phyloP scores from a whole-genome alignment of 2,113 vertebrate genomes.

The Anser brachyrhynchus region DNA sequence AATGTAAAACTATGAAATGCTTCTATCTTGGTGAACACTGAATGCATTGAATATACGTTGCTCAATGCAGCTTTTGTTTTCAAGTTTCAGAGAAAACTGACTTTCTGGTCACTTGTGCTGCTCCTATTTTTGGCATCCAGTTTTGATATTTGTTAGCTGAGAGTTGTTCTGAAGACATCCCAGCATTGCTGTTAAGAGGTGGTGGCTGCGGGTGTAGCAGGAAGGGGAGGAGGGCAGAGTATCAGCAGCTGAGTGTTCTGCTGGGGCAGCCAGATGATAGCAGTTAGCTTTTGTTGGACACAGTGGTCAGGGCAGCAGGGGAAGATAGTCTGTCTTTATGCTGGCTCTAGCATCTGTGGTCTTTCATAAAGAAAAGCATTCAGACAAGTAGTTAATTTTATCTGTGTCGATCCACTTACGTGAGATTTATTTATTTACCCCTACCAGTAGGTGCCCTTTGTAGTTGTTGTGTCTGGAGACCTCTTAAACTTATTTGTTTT shows the following conservation, averaged over 20 bases:
- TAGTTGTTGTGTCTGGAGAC: background rate
- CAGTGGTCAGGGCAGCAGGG: background rate
- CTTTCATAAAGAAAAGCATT: background rate
- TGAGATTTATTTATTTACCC: background rate
- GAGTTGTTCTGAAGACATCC: background rate
- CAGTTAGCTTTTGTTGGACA: background rate
- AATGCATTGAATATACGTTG: background rate
- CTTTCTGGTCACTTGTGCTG: background rate
- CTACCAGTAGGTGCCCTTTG: background rate
- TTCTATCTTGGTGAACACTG: background rate
- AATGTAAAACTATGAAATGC: background rate
- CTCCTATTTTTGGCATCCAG: background rate
- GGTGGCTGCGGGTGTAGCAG: background rate
- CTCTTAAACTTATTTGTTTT: background rate
- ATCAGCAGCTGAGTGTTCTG: background rate
- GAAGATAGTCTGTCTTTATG: background rate
- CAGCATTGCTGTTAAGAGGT: background rate
- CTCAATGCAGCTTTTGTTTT: background rate
- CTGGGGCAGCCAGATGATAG: background rate
- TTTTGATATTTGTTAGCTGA: background rate
- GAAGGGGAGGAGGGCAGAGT: background rate
- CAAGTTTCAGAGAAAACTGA: background rate
- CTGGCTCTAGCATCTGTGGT: background rate
- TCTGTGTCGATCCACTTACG: background rate
- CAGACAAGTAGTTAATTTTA: background rate